phyloP scores from a whole-genome alignment of 2,113 vertebrate species.

The Phrynosoma platyrhinos region DNA sequence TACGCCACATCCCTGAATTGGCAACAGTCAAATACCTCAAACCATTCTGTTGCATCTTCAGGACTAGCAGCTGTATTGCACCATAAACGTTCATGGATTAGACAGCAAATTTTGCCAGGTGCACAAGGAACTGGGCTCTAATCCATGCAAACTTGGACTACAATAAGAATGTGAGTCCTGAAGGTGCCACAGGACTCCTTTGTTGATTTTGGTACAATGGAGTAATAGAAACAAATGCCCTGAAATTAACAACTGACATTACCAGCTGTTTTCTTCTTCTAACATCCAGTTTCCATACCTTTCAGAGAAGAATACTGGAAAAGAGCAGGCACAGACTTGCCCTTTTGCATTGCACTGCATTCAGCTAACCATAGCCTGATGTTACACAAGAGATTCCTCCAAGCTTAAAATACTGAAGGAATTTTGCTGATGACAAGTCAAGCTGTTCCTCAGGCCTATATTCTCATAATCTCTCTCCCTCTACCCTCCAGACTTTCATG shows the following conservation, averaged over 20 bases:
- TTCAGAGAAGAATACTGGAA: constrained; percentile 16
- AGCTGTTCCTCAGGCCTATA: neutral
- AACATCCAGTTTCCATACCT: constrained; percentile 11
- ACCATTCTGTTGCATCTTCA: neutral
- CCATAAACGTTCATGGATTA: neutral
- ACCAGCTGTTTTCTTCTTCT: constrained; percentile 4
- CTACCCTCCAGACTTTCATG: neutral
- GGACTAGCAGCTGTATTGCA: neutral
- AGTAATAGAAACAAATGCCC: constrained; percentile 29
- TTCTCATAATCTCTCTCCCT: neutral
- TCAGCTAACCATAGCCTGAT: neutral
- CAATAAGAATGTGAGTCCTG: neutral
- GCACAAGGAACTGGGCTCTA: neutral
- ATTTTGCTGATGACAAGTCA: neutral
- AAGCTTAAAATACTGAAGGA: neutral
- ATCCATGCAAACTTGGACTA: neutral
- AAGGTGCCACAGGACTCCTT: neutral
- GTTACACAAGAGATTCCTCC: neutral
- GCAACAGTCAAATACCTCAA: neutral
- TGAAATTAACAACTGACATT: neutral
- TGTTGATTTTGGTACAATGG: neutral
- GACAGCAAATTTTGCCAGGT: neutral
- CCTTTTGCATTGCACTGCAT: neutral
- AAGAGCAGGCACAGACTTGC: constrained; percentile 14
- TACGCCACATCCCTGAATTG: neutral